Evolutionary conservation across 2,797 vertebrate species (phyloP).

Genomic region (Paramormyrops hopkinsi): DNA sequence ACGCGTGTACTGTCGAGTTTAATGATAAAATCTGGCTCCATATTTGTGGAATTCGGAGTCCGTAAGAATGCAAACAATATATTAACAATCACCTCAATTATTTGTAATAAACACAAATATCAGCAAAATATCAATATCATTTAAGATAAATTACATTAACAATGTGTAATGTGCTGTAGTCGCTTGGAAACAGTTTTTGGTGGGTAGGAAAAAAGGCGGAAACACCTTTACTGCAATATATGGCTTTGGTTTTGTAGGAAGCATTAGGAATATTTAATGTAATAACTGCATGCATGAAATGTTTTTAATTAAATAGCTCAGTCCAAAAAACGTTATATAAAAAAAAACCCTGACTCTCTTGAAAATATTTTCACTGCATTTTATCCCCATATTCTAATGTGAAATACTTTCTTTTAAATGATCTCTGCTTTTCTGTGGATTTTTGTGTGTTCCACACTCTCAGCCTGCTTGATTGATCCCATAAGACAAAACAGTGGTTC

Average conservation of each 20-base stretch:
- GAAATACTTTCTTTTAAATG: not conserved
- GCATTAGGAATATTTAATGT: not conserved
- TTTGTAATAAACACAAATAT: not conserved
- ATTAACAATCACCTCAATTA: not conserved
- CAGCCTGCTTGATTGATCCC: not conserved
- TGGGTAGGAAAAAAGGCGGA: not conserved
- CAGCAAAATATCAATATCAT: not conserved
- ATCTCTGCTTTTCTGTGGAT: not conserved
- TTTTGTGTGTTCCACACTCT: not conserved
- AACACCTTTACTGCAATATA: not conserved
- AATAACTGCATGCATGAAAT: not conserved
- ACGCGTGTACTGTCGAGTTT: not conserved
- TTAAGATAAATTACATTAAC: not conserved
- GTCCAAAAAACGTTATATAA: not conserved
- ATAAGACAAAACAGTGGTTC: not conserved
- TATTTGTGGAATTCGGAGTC: not conserved
- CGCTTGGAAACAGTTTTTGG: not conserved
- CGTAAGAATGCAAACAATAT: not conserved
- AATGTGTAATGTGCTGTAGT: not conserved
- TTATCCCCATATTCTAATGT: not conserved
- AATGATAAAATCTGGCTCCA: not conserved
- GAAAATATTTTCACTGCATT: not conserved
- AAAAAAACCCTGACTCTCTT: not conserved
- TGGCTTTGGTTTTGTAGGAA: not conserved
- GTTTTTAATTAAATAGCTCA: not conserved